Conservation (phyloP, 2,888 invertebrate genomes). For the Platycnemis pennipes region DNA sequence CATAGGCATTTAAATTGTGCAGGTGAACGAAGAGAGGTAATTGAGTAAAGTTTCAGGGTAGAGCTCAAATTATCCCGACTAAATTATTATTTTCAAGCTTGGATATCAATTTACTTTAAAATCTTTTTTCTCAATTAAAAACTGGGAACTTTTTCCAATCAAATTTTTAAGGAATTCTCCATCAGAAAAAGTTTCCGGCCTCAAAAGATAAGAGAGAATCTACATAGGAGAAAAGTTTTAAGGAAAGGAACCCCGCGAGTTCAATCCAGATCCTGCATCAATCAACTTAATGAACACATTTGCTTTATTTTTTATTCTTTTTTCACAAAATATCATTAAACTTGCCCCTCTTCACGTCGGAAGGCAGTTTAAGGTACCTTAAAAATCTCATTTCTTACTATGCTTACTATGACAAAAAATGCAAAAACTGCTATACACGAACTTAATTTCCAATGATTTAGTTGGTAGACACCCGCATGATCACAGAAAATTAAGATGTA, state of each 20-base stretch:
- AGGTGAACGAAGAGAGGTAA: not conserved
- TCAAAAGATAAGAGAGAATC: not conserved
- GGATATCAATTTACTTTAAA: slow-evolving; percentile 51
- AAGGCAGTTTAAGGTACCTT: not conserved
- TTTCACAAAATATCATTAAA: slow-evolving; percentile 45
- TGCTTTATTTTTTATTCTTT: slow-evolving; percentile 3
- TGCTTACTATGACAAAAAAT: not conserved
- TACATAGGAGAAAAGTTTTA: slow-evolving; percentile 17
- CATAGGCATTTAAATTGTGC: not conserved
- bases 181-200: slow-evolving; percentile 16
- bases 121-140: slow-evolving; percentile 44
- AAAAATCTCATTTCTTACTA: not conserved
- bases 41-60: not conserved
- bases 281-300: slow-evolving; percentile 55
- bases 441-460: too few relatives aligned
- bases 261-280: slow-evolving; percentile 65
- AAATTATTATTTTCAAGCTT: slow-evolving; percentile 19
- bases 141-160: slow-evolving; percentile 61
- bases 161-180: slow-evolving; percentile 47
- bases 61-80: not conserved
- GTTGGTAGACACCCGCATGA: too few relatives aligned
- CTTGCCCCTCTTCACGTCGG: not conserved
- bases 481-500: too few relatives aligned
- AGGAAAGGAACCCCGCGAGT: slow-evolving; percentile 56
- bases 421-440: not conserved